Conservation (phyloP, 2,888 invertebrate species). For the Peribatodes rhomboidaria region DNA sequence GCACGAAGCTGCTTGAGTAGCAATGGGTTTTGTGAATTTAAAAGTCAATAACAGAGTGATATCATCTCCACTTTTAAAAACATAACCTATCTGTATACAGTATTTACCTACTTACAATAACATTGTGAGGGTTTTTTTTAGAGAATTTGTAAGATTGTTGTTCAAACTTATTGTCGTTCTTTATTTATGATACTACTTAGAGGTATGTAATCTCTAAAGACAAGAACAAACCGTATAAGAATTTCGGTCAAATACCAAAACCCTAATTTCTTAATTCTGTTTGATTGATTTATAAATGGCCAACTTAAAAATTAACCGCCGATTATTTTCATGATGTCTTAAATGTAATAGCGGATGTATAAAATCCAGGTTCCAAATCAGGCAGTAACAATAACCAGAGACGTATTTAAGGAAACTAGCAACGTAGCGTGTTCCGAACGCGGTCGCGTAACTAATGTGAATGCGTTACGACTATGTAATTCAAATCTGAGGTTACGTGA, state of each 20-base stretch:
- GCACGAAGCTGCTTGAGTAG: conserved; percentile 20
- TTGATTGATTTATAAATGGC: no score
- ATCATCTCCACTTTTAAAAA: conserved; percentile 17
- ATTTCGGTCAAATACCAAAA: no score
- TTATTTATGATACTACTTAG: no score
- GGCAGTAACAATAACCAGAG: conserved; percentile 16
- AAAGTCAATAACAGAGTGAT: conserved; percentile 26
- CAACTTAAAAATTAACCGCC: background rate
- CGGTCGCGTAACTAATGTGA: conserved; percentile 61
- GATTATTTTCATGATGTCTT: background rate
- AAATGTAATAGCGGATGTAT: no score
- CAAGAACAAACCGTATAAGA: no score
- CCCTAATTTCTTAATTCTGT: no score
- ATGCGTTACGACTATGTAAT: conserved; percentile 66
- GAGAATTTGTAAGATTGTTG: no score
- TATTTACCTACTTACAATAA: no score
- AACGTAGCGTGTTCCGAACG: conserved; percentile 45
- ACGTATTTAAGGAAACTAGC: conserved; percentile 20
- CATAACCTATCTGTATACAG: no score
- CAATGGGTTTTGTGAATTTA: conserved; percentile 25
- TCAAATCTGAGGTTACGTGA: conserved; percentile 62
- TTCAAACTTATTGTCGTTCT: no score
- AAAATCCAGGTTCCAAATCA: background rate
- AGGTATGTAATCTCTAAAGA: no score
- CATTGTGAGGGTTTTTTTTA: no score